Base-by-base conservation (phyloP, 2,797 vertebrate genomes). In the Enteromius mattozi region DNA sequence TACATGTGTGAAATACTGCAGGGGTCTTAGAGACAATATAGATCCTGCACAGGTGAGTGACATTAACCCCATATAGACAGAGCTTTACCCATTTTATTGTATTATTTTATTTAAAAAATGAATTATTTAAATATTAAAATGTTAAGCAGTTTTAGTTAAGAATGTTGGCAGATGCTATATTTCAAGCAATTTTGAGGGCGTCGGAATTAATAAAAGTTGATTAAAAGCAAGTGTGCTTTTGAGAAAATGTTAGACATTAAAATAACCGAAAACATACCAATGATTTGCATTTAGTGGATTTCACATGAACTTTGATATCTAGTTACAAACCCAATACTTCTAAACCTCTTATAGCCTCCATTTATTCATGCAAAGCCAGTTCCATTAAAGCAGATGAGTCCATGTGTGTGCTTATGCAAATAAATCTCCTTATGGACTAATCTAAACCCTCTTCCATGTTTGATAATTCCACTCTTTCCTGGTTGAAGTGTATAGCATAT, bases 341-440 rank as follows among this genome's bases (percentile, higher is more conserved):
- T 37, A 51, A 71, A 68, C 61, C 61, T 70, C 51, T 63, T 37
- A 66, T 47, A 79, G 7, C 19, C 14, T 17, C 5, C 16, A 65
- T 83, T 42, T 81, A 47, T 79, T 81, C 24, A 63, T 66, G 42
- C 75, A 68, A 74, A 78, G 27, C 69, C 69, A 78, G 19, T 75
- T 59, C 80, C 35, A 54, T 30, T 30, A 66, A 47, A 61, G 19
- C 47, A 51, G 59, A 45, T 40, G 47, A 33, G 17, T 69, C 78
- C 42, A 2, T 33, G 33, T 12, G 6, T 86, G 82, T 33, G 42
- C 70, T 76, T 88, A 91, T 93, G 91, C 87, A 92, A 93, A 92
- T 93, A 86, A 91, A 91, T 91, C 88, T 92, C 89, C 92, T 93
- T 90, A 93, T n/a, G 30, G 89, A 92, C 86, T 93, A 92, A 91